Base-by-base conservation (phyloP, 2,888 invertebrate species). In the Altica lythri region DNA sequence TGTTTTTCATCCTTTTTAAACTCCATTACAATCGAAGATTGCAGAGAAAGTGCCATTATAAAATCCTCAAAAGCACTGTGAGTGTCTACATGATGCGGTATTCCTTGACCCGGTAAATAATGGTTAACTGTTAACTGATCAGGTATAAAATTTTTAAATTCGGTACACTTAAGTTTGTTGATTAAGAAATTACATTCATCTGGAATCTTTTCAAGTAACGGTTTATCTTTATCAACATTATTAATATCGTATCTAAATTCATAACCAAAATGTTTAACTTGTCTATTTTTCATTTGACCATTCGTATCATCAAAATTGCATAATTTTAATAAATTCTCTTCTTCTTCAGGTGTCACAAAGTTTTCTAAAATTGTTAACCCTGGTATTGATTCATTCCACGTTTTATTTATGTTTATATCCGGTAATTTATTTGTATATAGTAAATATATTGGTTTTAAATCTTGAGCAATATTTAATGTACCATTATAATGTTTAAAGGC, bases 11-110 rank as follows among this genome's bases (percentile, higher is more conserved):
- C 78, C 44, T 85, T 83, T 60, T 84, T 86, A 77, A 95, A 96
- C 65, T 96, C 92, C 95, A 97, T 96, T 0, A 94, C 82, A 45
- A 90, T 84, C 52, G 87, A 81, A 1, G 92, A 86, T 2, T 88
- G 86, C 10, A 96, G 79, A 2, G 95, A 96, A 0, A 98, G 73
- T 0, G 95, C 93, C 17, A 96, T 72, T 58, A 98, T 90, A 1
- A 89, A 89, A 69, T 89, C 88, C 61, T 90, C 88, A 77, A 98
- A 99, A 0, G 94, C 90, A 74, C 94, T 94, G 72, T 96, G 95
- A 0, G 93, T 95, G 73, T 99, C 98, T 13, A 95, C 86, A 76
- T 99, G 98, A 0, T 89, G 84, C 22, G 98, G 97, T 72, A 99
- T 98, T 29, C 95, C 93, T 80, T 94, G 92, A 9, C 95, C 94